Evolutionary conservation across 2,797 vertebrate genomes (phyloP), one percentile per base, ranked within the genome.

Genomic region (Arrhamphus sclerolepis): DNA sequence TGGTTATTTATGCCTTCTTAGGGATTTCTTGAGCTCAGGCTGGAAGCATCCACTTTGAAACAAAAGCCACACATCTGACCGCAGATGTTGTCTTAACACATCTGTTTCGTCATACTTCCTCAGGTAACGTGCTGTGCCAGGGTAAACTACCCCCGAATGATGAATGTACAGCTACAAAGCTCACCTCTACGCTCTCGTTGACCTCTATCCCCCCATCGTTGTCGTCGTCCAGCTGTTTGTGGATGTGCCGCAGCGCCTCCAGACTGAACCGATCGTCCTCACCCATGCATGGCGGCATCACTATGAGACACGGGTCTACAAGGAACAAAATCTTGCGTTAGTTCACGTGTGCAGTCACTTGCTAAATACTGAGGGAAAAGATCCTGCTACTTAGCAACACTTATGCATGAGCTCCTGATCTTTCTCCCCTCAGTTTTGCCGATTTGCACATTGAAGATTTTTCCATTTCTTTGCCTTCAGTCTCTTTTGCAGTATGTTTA

Each of bases 161-260:
- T 53, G 26, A 18, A 34, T 0, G 8, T 2, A n/a, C 16, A 19
- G 7, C 4, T 0, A 3, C 21, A 0, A n/a, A 18, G 11, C 85
- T 90, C 91, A 98, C 97, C 95, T 98, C 97, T 80, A 97, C 95
- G 11, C 98, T 99, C 92, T 99, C 98, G 69, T 98, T 97, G 75
- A 98, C 96, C 87, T 99, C 97, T 38, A 99, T 98, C 1, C 96
- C 97, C 11, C 98, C 98, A 40, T 99, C 98, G 55, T 98, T 97
- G 92, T 99, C 97, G 46, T 99, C 98, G 21, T 99, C 98, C 93
- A 99, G 96, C 82, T 98, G 96, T 70, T 98, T 98, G 85, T 99
- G 98, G 82, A 99, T 99, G 87, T 94, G 96, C 22, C 95, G 94
- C 59, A 99, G 94, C 18, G 97, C 97, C 77, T 98, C 98, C 29